These are phyloP conservation scores for Podarcis muralis DNA, from an alignment of 2,113 vertebrate species.

Conservation along the genomic window DNA sequence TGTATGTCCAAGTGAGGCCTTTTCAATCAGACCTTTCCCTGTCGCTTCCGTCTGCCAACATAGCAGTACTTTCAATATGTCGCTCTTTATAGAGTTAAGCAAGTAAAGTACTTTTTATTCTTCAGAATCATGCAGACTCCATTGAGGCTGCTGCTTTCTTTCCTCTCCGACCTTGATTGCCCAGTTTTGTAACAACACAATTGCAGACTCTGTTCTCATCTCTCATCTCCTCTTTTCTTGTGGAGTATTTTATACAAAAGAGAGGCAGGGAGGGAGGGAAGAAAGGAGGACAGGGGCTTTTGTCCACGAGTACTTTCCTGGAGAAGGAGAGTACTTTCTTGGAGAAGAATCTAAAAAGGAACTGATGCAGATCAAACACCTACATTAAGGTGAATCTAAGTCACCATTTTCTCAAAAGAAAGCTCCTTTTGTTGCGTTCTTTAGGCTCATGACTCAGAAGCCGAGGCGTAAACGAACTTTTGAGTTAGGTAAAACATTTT, in stretches of 20 bases:
- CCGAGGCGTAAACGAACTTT: accelerated
- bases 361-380: background rate
- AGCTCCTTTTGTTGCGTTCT: background rate
- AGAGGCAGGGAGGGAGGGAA: background rate
- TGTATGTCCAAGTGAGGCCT: too few species aligned
- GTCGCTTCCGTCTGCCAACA: background rate
- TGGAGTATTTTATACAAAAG: background rate
- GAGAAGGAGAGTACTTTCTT: background rate
- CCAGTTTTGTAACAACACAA: background rate
- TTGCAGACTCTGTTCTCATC: background rate
- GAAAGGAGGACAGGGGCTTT: background rate
- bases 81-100: background rate
- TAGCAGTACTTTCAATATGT: background rate
- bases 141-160: background rate
- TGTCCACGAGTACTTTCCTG: background rate
- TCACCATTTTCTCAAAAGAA: background rate
- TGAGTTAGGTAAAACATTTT: background rate
- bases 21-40: background rate
- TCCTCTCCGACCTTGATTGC: constrained; percentile 11
- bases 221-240: background rate
- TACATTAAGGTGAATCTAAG: background rate
- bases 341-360: background rate
- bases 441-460: background rate
- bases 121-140: background rate
- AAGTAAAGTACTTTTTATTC: constrained; percentile 8